Percentiles rank a stretch among this genome's conserved stretches.
These are phyloP conservation scores for Aradus depressus DNA, from an alignment of 2,888 invertebrate genomes.

Conservation along the genomic window DNA sequence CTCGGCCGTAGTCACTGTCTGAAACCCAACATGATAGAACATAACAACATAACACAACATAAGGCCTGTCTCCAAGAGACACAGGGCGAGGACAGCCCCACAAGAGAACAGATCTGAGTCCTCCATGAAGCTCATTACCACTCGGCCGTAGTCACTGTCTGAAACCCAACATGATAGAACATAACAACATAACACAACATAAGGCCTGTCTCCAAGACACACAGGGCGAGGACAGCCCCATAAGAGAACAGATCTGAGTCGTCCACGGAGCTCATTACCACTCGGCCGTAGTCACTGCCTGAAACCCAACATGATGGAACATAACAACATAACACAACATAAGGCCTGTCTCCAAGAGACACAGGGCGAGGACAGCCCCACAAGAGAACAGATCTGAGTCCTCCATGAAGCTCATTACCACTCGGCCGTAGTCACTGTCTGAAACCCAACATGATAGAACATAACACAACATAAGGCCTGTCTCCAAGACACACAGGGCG, in stretches of 20 bases:
- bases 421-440: slow-evolving; percentile 62
- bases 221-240: slow-evolving; percentile 54
- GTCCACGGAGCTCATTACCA: slow-evolving; percentile 52
- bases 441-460: too few relatives aligned
- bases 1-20: slow-evolving; percentile 62
- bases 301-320: too few relatives aligned
- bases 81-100: slow-evolving; percentile 54
- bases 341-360: slow-evolving; percentile 62
- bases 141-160: slow-evolving; percentile 62
- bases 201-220: slow-evolving; percentile 62
- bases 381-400: slow-evolving; percentile 45
- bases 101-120: slow-evolving; percentile 45
- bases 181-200: too few relatives aligned
- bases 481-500: slow-evolving; percentile 68
- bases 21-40: too few relatives aligned
- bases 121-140: slow-evolving; percentile 52
- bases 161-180: too few relatives aligned
- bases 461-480: too few relatives aligned
- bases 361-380: slow-evolving; percentile 54
- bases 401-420: slow-evolving; percentile 52
- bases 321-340: too few relatives aligned
- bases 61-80: slow-evolving; percentile 62
- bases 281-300: slow-evolving; percentile 62
- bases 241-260: slow-evolving; percentile 45
- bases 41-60: too few relatives aligned